These are phyloP conservation scores for Zeuzera pyrina DNA, from an alignment of 2,888 invertebrate genomes.

Conservation along the genomic window DNA sequence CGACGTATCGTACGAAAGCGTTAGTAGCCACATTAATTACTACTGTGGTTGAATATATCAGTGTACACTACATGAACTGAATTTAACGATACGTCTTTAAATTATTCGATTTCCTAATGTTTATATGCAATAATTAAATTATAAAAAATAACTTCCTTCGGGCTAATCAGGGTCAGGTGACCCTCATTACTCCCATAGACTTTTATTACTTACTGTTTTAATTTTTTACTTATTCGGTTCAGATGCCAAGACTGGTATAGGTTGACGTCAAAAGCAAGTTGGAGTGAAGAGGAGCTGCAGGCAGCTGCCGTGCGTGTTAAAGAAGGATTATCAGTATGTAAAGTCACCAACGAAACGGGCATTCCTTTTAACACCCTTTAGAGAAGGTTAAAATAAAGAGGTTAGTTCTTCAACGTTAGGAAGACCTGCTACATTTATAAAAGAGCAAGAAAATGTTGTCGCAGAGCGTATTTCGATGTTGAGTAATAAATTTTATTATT, in stretches of 20 bases:
- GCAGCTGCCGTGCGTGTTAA: slow-evolving; percentile 3
- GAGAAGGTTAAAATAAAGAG: slow-evolving; percentile 1
- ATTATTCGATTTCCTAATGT: neutral
- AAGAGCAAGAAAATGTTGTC: too few species aligned
- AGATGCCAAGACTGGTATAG: slow-evolving; percentile 3
- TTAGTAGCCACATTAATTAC: too few species aligned
- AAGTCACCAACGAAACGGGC: slow-evolving; percentile 4
- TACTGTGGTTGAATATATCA: too few species aligned
- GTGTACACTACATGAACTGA: too few species aligned
- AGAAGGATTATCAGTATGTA: slow-evolving; percentile 5
- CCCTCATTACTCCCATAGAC: slow-evolving; percentile 2
- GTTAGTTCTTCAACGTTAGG: too few species aligned
- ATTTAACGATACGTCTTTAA: too few species aligned
- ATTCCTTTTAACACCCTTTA: slow-evolving; percentile 5
- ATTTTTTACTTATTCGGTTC: neutral
- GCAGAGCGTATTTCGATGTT: too few species aligned
- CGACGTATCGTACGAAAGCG: too few species aligned
- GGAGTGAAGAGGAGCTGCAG: slow-evolving; percentile 3
- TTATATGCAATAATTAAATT: slow-evolving; percentile 1
- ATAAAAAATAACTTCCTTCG: neutral
- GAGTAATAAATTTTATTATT: too few species aligned
- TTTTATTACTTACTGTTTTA: slow-evolving; percentile 2
- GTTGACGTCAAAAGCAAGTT: slow-evolving; percentile 2
- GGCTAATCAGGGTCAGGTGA: slow-evolving; percentile 1
- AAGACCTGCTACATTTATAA: too few species aligned